These are phyloP conservation scores for Hucho hucho DNA, from an alignment of 2,113 vertebrate genomes.

Conservation along the genomic window DNA sequence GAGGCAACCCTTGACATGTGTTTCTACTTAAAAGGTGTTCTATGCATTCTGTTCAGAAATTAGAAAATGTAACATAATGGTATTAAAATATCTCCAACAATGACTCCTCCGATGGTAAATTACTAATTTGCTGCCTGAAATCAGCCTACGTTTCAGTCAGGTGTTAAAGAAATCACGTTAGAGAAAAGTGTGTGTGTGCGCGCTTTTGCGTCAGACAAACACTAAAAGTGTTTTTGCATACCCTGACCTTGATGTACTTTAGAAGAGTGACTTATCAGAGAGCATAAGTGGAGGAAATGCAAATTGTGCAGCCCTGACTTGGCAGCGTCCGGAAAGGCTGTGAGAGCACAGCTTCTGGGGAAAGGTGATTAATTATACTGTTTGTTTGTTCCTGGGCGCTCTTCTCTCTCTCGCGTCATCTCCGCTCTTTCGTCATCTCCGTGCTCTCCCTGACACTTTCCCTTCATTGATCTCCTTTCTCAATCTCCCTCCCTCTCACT, in stretches of 20 bases:
- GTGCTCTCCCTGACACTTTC: background rate
- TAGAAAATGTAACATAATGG: no score
- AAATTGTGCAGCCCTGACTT: background rate
- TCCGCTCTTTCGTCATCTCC: no score
- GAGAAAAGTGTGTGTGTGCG: background rate
- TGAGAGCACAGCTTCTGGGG: no score
- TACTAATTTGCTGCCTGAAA: background rate
- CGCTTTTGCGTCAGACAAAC: no score
- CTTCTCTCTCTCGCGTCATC: no score
- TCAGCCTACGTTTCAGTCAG: background rate
- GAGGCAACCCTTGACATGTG: no score
- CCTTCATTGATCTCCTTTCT: background rate
- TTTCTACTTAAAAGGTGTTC: no score
- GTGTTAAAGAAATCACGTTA: background rate
- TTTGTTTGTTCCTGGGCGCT: background rate
- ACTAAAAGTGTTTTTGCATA: slow-evolving; percentile 34
- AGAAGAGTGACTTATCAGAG: background rate
- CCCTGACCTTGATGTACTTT: slow-evolving; percentile 65
- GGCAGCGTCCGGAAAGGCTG: background rate
- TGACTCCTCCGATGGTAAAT: background rate
- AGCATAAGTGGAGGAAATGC: background rate
- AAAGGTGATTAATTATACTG: background rate
- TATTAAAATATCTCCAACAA: no score
- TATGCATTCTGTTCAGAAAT: no score
- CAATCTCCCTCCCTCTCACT: background rate